phyloP scores from a whole-genome alignment of 2,797 vertebrate genomes.

The Myiothlypis chrysogaster region DNA sequence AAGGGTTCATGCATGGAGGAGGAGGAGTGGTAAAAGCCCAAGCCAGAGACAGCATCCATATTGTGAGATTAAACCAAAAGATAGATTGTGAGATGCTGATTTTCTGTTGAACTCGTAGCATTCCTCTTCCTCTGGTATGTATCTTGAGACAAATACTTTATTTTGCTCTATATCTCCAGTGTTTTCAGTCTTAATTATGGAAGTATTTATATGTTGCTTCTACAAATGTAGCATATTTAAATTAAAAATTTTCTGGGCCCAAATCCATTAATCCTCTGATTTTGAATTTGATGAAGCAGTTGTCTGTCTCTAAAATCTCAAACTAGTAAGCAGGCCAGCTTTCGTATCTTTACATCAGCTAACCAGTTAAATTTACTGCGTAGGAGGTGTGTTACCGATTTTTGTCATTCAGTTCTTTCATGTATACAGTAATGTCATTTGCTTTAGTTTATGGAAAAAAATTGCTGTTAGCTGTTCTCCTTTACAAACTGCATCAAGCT shows the following conservation, averaged over 20 bases:
- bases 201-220: not conserved
- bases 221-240: not conserved
- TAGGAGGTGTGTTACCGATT: conserved; percentile 15
- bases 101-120: not conserved
- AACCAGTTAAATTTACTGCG: not conserved
- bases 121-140: not conserved
- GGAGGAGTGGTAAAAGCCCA: not conserved
- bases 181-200: not conserved
- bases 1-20: not conserved
- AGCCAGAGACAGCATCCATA: not conserved
- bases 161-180: not conserved
- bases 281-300: not conserved
- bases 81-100: not conserved
- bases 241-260: not conserved
- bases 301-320: not conserved
- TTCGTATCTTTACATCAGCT: conserved; percentile 16
- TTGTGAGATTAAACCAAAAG: not conserved
- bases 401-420: conserved; percentile 33
- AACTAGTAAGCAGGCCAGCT: not conserved
- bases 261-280: not conserved
- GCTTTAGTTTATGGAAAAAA: not conserved
- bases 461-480: not conserved
- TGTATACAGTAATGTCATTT: not conserved
- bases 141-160: not conserved
- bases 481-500: not conserved